Percentiles rank a stretch among this genome's conserved stretches.
These are phyloP conservation scores for Ectemnius cavifrons DNA, from an alignment of 2,888 invertebrate genomes.

Conservation along the genomic window DNA sequence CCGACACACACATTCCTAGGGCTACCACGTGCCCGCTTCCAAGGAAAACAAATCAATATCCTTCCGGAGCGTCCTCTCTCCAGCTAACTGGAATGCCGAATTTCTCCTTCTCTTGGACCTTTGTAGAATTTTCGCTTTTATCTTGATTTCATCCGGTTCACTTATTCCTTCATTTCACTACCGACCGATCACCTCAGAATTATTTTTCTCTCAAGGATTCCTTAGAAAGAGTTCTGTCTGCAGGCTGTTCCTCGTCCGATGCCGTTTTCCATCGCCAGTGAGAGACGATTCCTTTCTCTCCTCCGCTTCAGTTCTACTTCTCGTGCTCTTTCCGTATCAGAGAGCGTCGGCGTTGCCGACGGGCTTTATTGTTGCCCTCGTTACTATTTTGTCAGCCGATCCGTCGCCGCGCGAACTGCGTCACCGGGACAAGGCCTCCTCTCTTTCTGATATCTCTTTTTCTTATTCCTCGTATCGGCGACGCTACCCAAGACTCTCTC, in stretches of 20 bases:
- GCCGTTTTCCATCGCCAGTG: constrained; percentile 8
- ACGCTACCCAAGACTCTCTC: background rate
- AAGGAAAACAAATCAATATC: constrained; percentile 70
- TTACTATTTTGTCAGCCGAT: constrained; percentile 30
- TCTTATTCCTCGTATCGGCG: constrained; percentile 21
- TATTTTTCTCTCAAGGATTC: background rate
- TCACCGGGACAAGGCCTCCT: constrained; percentile 20
- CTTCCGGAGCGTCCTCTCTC: constrained; percentile 15
- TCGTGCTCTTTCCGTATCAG: constrained; percentile 2
- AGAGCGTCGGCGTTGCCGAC: background rate
- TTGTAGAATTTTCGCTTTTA: background rate
- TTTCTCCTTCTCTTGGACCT: background rate
- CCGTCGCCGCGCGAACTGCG: constrained; percentile 9
- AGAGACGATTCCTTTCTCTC: constrained; percentile 25
- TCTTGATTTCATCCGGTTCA: no score
- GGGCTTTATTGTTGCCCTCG: constrained; percentile 17
- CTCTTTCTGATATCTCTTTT: background rate
- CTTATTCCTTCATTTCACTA: constrained; percentile 12
- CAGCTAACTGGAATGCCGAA: constrained; percentile 1
- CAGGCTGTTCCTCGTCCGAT: background rate
- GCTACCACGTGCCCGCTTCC: constrained; percentile 45
- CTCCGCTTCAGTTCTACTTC: constrained; percentile 4
- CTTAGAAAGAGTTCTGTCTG: background rate
- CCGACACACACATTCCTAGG: constrained; percentile 50
- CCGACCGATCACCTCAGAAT: background rate